phyloP scores from a whole-genome alignment of 2,113 vertebrate genomes.

The Anolis sagrei region DNA sequence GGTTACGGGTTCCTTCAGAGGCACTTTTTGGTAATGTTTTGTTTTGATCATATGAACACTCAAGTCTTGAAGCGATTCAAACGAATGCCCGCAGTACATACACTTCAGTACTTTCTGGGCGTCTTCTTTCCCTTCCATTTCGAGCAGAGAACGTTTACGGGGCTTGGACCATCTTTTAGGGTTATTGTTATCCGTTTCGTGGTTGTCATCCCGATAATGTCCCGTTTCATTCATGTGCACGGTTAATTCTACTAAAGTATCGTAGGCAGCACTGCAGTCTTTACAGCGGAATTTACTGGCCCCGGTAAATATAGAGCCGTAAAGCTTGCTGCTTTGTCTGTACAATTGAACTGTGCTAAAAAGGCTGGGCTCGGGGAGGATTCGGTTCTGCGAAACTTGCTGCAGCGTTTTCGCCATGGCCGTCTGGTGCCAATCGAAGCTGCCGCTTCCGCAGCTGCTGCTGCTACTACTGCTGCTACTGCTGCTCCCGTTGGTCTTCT shows the following conservation, averaged over 20 bases:
- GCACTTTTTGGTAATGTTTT: slow-evolving; percentile 99
- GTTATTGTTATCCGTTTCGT: slow-evolving; percentile 92
- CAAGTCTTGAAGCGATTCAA: slow-evolving; percentile 98
- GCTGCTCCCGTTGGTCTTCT: slow-evolving; percentile 89
- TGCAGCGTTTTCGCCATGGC: slow-evolving; percentile 96
- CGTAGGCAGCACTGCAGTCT: slow-evolving; percentile 97
- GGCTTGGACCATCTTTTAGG: slow-evolving; percentile 98
- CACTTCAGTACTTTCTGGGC: slow-evolving; percentile 98
- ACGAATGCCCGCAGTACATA: slow-evolving; percentile 99
- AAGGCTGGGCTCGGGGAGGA: slow-evolving; percentile 90
- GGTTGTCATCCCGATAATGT: slow-evolving; percentile 98
- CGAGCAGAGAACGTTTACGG: slow-evolving; percentile 95
- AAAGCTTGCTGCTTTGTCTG: slow-evolving; percentile 97
- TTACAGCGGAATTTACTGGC: slow-evolving; percentile 99
- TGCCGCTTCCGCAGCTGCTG: slow-evolving; percentile 94
- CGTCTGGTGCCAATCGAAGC: slow-evolving; percentile 98
- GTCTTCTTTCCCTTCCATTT: slow-evolving; percentile 99
- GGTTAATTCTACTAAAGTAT: slow-evolving; percentile 95
- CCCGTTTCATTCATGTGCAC: slow-evolving; percentile 99
- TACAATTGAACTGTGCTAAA: slow-evolving; percentile 99
- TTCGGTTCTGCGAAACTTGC: slow-evolving; percentile 91
- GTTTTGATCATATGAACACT: slow-evolving; percentile 99
- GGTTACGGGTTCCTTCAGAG: slow-evolving; percentile 99
- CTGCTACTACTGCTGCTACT: slow-evolving; percentile 95
- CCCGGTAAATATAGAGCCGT: slow-evolving; percentile 98